Evolutionary conservation across 2,888 invertebrate species (phyloP).

Genomic region (Dicycla oo): DNA sequence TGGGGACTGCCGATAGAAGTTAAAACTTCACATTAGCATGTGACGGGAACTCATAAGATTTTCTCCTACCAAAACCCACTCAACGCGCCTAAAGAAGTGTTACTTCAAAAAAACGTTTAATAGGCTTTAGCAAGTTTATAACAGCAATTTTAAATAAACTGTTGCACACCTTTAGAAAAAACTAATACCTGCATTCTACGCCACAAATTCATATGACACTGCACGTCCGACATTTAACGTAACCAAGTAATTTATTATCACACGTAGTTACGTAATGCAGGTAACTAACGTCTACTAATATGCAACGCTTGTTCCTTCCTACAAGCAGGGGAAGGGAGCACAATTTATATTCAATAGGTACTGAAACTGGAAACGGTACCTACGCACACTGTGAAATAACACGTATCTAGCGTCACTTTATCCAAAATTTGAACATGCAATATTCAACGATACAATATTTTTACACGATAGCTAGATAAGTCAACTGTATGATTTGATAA

Average conservation of each 20-base stretch:
- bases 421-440: too few relatives aligned
- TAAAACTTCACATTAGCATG: too few relatives aligned
- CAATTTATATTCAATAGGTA: too few relatives aligned
- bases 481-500: too few relatives aligned
- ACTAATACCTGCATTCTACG: background rate
- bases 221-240: slow-evolving; percentile 25
- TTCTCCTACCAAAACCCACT: too few relatives aligned
- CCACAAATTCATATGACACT: slow-evolving; percentile 34
- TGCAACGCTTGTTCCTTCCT: slow-evolving; percentile 24
- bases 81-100: too few relatives aligned
- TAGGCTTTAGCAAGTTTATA: background rate
- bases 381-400: too few relatives aligned
- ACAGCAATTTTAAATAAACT: background rate
- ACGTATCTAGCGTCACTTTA: too few relatives aligned
- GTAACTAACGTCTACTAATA: slow-evolving; percentile 33
- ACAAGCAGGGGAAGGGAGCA: background rate
- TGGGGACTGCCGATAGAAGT: too few relatives aligned
- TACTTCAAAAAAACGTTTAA: background rate
- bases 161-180: slow-evolving; percentile 5
- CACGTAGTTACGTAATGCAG: background rate
- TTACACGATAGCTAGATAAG: too few relatives aligned
- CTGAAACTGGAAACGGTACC: slow-evolving; percentile 4
- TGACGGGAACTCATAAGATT: too few relatives aligned
- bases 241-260: slow-evolving; percentile 44
- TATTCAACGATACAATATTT: too few relatives aligned